Conservation (phyloP, 2,888 invertebrate species). For the Chrysodeixis includens region DNA sequence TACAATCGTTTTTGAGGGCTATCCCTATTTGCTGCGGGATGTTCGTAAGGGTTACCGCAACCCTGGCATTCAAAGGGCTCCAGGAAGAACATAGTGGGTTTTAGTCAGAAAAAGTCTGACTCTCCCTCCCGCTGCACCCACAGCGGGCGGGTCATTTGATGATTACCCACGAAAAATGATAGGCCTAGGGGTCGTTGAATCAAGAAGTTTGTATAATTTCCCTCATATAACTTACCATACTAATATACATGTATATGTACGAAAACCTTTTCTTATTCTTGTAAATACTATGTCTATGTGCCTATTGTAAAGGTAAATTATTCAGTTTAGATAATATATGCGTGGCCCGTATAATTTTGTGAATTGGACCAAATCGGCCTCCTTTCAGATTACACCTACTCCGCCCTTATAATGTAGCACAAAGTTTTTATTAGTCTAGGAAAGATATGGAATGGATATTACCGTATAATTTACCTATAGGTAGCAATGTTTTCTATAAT, state of each 20-base stretch:
- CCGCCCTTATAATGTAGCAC: not conserved
- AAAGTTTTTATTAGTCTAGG: not conserved
- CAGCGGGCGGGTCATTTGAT: too few relatives aligned
- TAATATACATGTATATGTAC: not conserved
- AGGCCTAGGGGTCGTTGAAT: too few relatives aligned
- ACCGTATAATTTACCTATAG: not conserved
- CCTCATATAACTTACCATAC: too few relatives aligned
- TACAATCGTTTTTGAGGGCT: too few relatives aligned
- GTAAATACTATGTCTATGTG: not conserved
- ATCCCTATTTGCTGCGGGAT: too few relatives aligned
- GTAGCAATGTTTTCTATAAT: not conserved
- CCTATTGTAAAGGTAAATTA: not conserved
- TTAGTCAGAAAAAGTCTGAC: too few relatives aligned
- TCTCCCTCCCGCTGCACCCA: too few relatives aligned
- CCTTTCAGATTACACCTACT: not conserved
- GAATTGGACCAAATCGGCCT: slow-evolving; percentile 6
- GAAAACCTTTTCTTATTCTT: not conserved
- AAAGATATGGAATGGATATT: not conserved
- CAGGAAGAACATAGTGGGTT: too few relatives aligned
- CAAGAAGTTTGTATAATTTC: too few relatives aligned
- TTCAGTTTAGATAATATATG: not conserved
- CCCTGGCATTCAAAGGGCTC: too few relatives aligned
- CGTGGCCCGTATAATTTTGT: slow-evolving; percentile 6
- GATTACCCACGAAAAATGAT: too few relatives aligned
- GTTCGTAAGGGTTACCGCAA: too few relatives aligned